Conservation (phyloP, 2,888 invertebrate species). For the Abscondita cerata region DNA sequence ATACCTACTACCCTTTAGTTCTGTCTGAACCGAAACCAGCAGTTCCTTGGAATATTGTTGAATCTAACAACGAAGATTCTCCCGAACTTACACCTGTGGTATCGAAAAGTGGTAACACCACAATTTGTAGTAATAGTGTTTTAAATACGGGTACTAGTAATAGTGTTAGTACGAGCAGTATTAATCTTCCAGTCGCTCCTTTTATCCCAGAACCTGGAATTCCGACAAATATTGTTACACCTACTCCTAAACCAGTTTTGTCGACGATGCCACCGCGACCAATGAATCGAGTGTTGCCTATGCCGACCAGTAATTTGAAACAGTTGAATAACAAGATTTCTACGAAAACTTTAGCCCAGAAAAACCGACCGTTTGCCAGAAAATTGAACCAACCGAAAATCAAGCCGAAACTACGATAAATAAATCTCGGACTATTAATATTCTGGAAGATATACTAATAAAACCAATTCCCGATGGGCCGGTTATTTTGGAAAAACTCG, state of each 20-base stretch:
- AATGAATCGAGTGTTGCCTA: conserved; percentile 79
- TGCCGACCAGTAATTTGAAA: conserved; percentile 67
- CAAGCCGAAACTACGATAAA: conserved; percentile 25
- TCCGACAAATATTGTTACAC: conserved; percentile 76
- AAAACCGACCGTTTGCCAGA: conserved; percentile 25
- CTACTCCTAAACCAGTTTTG: conserved; percentile 62
- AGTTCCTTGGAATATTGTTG: conserved; percentile 23
- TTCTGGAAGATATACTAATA: conserved; percentile 32
- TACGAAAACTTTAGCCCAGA: conserved; percentile 15
- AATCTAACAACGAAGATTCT: conserved; percentile 21
- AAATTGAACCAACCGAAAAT: conserved; percentile 20
- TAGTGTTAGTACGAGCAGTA: conserved; percentile 60
- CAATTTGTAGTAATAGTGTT: conserved; percentile 42
- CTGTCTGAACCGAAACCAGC: conserved; percentile 28
- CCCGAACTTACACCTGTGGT: conserved; percentile 23
- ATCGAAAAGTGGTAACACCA: conserved; percentile 43
- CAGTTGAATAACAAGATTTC: conserved; percentile 12
- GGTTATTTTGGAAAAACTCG: conserved; percentile 19
- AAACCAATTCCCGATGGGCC: conserved; percentile 45
- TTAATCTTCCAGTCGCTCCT: conserved; percentile 66
- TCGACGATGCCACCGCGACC: conserved; percentile 63
- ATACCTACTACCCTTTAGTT: conserved; percentile 35
- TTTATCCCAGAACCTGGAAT: conserved; percentile 66
- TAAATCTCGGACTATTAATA: conserved; percentile 27
- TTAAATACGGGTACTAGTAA: conserved; percentile 26